Evolutionary conservation across 2,888 invertebrate genomes (phyloP).

Genomic region (Dicyrtoma fusca): DNA sequence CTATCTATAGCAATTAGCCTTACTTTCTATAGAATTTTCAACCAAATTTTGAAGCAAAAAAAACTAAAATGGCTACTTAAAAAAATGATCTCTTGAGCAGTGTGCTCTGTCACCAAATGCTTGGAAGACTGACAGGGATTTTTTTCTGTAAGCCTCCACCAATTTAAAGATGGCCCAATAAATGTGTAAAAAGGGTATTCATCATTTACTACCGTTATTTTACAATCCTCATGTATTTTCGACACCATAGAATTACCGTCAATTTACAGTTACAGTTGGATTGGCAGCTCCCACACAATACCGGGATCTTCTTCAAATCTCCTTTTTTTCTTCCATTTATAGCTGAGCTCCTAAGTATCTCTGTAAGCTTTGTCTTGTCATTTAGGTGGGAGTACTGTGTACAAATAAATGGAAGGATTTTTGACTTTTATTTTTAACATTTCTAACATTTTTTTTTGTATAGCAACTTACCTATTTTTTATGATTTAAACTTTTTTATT

Average conservation of each 20-base stretch:
- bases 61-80: no score
- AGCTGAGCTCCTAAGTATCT: no score
- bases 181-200: slow-evolving; percentile 31
- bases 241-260: background rate
- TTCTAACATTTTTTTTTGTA: no score
- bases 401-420: background rate
- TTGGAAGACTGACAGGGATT: slow-evolving; percentile 12
- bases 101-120: slow-evolving; percentile 15
- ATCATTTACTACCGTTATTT: slow-evolving; percentile 25
- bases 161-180: slow-evolving; percentile 26
- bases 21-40: no score
- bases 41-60: no score
- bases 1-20: no score
- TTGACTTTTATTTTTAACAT: background rate
- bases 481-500: background rate
- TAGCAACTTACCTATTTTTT: no score
- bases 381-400: no score
- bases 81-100: no score
- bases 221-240: slow-evolving; percentile 4
- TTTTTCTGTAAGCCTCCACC: background rate
- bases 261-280: background rate
- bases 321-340: background rate
- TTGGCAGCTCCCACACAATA: background rate
- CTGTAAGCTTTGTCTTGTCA: no score
- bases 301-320: background rate